Evolutionary conservation across 2,113 vertebrate genomes (phyloP), one percentile per base, ranked within the genome.

Genomic region (Labrus mixtus): DNA sequence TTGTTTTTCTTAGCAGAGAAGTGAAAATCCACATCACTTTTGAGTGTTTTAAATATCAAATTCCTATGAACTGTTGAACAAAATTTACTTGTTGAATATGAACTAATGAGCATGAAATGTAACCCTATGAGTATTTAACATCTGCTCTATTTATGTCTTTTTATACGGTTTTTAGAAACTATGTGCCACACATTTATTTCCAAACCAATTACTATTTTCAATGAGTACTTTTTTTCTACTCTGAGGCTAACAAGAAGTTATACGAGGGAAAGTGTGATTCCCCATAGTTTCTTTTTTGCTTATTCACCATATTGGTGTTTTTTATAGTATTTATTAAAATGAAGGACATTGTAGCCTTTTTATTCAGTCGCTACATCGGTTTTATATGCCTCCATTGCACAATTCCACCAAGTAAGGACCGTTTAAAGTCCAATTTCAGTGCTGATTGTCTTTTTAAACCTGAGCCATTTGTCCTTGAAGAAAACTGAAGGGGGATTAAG

Each of bases 271-370:
- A 55, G 19, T 76, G 65, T 51, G 46, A 80, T 83, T 89, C 73
- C 74, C 68, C 17, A 37, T 63, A 68, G 73, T 80, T 86, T 82
- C 55, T 68, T 79, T 65, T 36, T 73, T 79, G 64, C 50, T 66
- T 90, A 79, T 91, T 84, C 93, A 93, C 93, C 94, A 95, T 92
- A 94, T 95, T 95, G 94, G 94, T 94, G 93, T 73, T 91, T 84
- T 33, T 89, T 68, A 78, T 78, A 51, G 64, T 92, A 89, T 87
- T 90, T 89, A 85, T 89, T 89, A 10, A 90, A 71, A 89, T 90
- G 83, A 89, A 90, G 85, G 81, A 86, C 71, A 53, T 54, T 0
- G 65, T 68, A 73, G 86, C 23, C 10, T 29, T 70, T 82, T 67
- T 81, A 61, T 84, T 73, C 33, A 39, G 41, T 59, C 36, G 48